These are phyloP conservation scores for Anthoscopus minutus DNA, from an alignment of 2,113 vertebrate genomes.

Conservation along the genomic window DNA sequence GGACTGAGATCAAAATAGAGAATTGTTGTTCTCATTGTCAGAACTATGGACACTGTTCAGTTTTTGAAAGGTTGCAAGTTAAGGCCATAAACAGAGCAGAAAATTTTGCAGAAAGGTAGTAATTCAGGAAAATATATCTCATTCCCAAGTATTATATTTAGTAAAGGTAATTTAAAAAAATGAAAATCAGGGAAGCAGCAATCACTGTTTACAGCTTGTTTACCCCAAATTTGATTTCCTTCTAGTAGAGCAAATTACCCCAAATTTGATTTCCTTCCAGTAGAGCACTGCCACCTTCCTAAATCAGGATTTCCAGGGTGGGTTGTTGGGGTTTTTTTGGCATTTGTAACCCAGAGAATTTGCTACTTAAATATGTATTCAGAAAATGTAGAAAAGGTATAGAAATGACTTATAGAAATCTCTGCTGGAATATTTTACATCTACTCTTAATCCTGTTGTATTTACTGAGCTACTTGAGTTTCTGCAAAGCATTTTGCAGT, in stretches of 20 bases:
- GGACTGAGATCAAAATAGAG: neutral
- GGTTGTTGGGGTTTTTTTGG: neutral
- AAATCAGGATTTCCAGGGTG: neutral
- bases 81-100: neutral
- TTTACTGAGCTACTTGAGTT: neutral
- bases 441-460: neutral
- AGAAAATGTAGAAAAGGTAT: neutral
- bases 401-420: neutral
- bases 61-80: neutral
- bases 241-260: neutral
- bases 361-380: neutral
- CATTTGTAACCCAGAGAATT: neutral
- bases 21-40: neutral
- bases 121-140: neutral
- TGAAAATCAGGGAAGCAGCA: neutral
- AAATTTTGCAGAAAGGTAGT: neutral
- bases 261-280: neutral
- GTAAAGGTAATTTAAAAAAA: neutral
- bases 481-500: neutral
- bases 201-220: neutral
- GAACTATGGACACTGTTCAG: neutral
- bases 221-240: neutral
- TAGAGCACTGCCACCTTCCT: neutral
- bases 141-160: neutral
- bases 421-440: neutral